Conservation (phyloP, 37 sponge, comb jelly and placozoan species). For the Cladorhizidae sp. region DNA sequence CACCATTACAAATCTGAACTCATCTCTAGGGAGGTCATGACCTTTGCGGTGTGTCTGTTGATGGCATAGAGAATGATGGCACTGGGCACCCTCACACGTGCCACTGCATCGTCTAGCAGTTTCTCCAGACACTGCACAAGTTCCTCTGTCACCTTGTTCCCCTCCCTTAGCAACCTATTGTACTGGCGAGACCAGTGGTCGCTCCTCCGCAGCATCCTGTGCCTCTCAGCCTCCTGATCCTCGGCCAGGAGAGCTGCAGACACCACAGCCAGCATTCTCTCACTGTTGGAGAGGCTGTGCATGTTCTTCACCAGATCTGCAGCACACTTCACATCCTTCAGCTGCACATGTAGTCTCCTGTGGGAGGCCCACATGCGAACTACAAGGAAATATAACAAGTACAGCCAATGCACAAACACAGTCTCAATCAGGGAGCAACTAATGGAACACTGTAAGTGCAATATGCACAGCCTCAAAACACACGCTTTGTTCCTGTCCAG, state of each 20-base stretch:
- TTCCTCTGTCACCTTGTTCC: neutral
- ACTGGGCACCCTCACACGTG: slow-evolving; percentile 39
- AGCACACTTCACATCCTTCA: slow-evolving; percentile 2
- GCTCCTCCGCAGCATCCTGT: neutral
- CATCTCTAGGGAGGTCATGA: neutral
- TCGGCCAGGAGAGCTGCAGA: slow-evolving; percentile 26
- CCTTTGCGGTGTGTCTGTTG: slow-evolving; percentile 47
- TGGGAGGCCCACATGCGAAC: slow-evolving; percentile 61
- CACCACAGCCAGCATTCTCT: slow-evolving; percentile 36
- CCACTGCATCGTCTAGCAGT: slow-evolving; percentile 17
- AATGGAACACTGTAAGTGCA: too few species aligned
- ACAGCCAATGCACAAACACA: neutral
- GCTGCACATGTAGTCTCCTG: slow-evolving; percentile 37
- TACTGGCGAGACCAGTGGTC: neutral
- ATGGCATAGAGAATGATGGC: slow-evolving; percentile 53
- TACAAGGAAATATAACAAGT: slow-evolving; percentile 5
- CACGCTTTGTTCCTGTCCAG: too few species aligned
- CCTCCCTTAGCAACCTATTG: neutral
- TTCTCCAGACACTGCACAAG: slow-evolving; percentile 20
- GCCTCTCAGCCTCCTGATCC: neutral
- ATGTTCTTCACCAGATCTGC: slow-evolving; percentile 21
- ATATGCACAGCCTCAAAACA: too few species aligned
- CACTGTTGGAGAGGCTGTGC: slow-evolving; percentile 30
- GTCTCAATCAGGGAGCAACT: too few species aligned
- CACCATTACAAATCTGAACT: too few species aligned